Evolutionary conservation across 2,113 vertebrate species (phyloP).

Genomic region (Perca flavescens): DNA sequence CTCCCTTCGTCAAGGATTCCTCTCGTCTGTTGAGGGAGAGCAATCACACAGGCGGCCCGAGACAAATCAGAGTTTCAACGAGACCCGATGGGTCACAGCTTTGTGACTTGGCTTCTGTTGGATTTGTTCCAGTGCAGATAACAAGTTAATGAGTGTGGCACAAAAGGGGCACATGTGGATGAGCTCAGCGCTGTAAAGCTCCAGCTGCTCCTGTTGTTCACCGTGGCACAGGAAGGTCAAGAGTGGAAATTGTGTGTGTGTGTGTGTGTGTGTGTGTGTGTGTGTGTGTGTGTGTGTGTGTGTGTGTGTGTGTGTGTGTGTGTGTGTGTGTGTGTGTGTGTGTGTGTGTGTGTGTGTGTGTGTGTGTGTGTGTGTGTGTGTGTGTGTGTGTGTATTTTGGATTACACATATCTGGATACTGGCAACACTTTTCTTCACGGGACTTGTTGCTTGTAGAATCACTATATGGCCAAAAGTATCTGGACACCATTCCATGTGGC

Average conservation of each 20-base stretch:
- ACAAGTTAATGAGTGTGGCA: conserved; percentile 5
- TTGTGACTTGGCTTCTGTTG: neutral
- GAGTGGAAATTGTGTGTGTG: conserved; percentile 14
- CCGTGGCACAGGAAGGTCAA: conserved; percentile 2
- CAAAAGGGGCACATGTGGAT: neutral
- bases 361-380: neutral
- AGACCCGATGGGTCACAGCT: neutral
- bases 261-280: too few relatives aligned
- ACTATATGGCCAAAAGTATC: too few relatives aligned
- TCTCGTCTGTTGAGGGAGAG: neutral
- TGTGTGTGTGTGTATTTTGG: neutral
- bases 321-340: neutral
- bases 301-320: neutral
- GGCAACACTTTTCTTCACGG: neutral
- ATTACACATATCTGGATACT: neutral
- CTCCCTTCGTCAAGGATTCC: conserved; percentile 21
- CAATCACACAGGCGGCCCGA: neutral
- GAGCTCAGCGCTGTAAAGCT: neutral
- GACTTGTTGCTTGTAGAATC: neutral
- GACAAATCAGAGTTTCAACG: conserved; percentile 47
- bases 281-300: too few relatives aligned
- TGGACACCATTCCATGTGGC: neutral
- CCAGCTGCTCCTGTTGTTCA: conserved; percentile 50
- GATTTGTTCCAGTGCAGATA: conserved; percentile 17
- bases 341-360: neutral